These are phyloP conservation scores for Agrypnus murinus DNA, from an alignment of 2,888 invertebrate species.

Conservation along the genomic window DNA sequence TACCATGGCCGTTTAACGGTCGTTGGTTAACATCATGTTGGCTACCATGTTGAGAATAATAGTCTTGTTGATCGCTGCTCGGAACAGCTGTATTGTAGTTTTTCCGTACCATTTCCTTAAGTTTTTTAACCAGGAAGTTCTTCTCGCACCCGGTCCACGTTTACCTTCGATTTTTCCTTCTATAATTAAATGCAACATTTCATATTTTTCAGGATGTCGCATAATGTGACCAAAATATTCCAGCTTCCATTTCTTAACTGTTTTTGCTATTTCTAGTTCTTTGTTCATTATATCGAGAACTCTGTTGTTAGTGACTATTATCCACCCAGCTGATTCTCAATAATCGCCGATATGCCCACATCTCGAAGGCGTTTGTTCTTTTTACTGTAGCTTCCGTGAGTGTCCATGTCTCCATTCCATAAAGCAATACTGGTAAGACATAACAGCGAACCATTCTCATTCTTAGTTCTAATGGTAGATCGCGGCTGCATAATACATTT, in stretches of 20 bases:
- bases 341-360: neutral
- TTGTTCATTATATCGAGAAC: neutral
- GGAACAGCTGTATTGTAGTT: neutral
- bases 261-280: slow-evolving; percentile 6
- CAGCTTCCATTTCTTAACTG: slow-evolving; percentile 1
- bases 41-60: slow-evolving; percentile 18
- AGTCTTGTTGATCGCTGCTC: slow-evolving; percentile 10
- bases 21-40: slow-evolving; percentile 22
- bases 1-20: slow-evolving; percentile 15
- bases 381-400: neutral
- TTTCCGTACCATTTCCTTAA: slow-evolving; percentile 8
- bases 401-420: too few relatives aligned
- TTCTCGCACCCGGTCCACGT: neutral
- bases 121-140: neutral
- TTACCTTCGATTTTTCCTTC: slow-evolving; percentile 3
- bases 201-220: slow-evolving; percentile 20
- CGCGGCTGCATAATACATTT: neutral
- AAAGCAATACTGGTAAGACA: neutral
- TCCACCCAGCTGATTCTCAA: neutral
- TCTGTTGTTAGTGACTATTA: neutral
- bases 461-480: neutral
- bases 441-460: neutral
- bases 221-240: slow-evolving; percentile 20
- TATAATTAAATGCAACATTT: slow-evolving; percentile 17
- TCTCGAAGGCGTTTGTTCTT: neutral